Evolutionary conservation across 2,888 invertebrate genomes (phyloP), one percentile per base, ranked within the genome.

Genomic region (Taenaris catops): DNA sequence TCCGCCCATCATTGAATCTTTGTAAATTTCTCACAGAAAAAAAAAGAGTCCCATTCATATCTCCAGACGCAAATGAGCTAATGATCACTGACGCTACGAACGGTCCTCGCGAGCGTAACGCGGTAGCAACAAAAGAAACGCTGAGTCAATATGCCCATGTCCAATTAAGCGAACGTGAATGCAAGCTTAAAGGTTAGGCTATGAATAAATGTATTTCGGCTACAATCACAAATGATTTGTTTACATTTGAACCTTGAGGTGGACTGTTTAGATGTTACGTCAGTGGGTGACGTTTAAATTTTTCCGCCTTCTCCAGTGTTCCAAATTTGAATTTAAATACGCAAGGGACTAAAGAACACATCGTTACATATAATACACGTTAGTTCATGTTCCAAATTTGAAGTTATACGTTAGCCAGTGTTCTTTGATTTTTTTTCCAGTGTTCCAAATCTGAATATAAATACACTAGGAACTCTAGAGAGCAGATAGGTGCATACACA

Each of bases 111-210:
- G n/a, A 35, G 47, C 45, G 49, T 47, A 49, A 41, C 39, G 25
- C 41, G 35, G 49, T 45, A 33, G 46, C 38, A 34, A 49, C 47
- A 49, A 49, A 43, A 25, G 38, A 43, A 41, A 7, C 16, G 42
- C 48, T 44, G 41, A 47, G 42, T 53, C 53, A 49, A 32, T 29
- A 19, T 16, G 9, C 34, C 25, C 31, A 23, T 38, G 37, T 49
- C 50, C 52, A 52, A 52, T 52, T 52, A 52, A 29, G 41, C 33
- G 28, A 34, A 45, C 45, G 42, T 49, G 49, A 40, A 46, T 40
- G 35, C 23, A 31, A 34, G 43, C 39, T 48, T 43, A 44, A 24
- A 34, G 34, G 20, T 38, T 24, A 24, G 31, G 25, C 29, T 24
- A 37, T 41, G 29, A 41, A 41, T 37, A 37, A 26, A 37, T 37